A percentile compares a stretch with the other conserved stretches of the same genome.
Evolutionary conservation across 23 tunicate species (phyloP).

Genomic region (Phallusia fumigata): DNA sequence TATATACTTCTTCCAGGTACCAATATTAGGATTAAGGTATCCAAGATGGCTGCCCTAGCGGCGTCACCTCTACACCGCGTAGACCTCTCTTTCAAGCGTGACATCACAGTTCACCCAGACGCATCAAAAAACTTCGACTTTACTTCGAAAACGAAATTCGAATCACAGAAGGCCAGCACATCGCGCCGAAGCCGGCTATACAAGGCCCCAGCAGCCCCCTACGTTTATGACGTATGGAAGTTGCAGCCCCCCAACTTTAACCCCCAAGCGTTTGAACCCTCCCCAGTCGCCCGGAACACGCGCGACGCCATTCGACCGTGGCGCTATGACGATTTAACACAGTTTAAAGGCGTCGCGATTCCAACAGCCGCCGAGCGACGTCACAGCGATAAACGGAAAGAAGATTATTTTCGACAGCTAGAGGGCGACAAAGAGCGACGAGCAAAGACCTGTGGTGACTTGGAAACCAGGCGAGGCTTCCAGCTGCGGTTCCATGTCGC

Average conservation of each 20-base stretch:
- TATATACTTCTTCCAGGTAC: no score
- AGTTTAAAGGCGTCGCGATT: not conserved
- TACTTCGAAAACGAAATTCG: slow-evolving; percentile 36
- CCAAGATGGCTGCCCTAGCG: not conserved
- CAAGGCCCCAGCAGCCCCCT: slow-evolving; percentile 10
- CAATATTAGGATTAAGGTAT: no score
- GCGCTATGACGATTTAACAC: slow-evolving; percentile 1
- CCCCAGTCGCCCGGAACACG: slow-evolving; percentile 25
- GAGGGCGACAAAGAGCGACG: slow-evolving; percentile 14
- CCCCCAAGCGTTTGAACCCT: slow-evolving; percentile 66
- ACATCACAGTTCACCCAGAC: not conserved
- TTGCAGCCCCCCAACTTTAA: slow-evolving; percentile 78
- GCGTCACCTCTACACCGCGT: not conserved
- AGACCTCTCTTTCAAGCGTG: not conserved
- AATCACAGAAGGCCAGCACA: slow-evolving; percentile 25
- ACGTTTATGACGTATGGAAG: slow-evolving; percentile 51
- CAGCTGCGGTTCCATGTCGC: slow-evolving; percentile 31
- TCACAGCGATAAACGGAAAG: slow-evolving; percentile 48
- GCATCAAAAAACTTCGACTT: slow-evolving; percentile 23
- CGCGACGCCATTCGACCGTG: slow-evolving; percentile 38
- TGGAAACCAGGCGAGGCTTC: slow-evolving; percentile 8
- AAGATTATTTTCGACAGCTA: slow-evolving; percentile 42
- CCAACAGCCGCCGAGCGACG: slow-evolving; percentile 43
- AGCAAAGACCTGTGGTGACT: slow-evolving; percentile 29
- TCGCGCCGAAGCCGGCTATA: slow-evolving; percentile 34